Evolutionary conservation across 2,797 vertebrate genomes (phyloP).

Genomic region (Silurus aristotelis): DNA sequence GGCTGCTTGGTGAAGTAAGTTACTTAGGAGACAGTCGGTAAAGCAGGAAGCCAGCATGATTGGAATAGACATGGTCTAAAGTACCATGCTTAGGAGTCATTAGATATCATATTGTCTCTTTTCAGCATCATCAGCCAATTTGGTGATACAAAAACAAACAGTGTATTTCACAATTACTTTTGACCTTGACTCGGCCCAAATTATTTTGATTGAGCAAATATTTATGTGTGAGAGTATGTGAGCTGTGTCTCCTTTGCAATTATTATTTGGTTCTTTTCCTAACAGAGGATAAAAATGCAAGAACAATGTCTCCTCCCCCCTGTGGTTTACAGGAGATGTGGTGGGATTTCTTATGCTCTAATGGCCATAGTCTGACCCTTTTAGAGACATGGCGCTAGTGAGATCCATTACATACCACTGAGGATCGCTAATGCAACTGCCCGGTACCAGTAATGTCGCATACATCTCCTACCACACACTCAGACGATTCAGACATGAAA

Average conservation of each 20-base stretch:
- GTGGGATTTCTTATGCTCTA: slow-evolving; percentile 32
- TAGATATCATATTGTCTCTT: background rate
- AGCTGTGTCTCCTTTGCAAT: background rate
- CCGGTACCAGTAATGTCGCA: slow-evolving; percentile 7
- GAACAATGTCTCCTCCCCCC: background rate
- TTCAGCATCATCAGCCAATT: background rate
- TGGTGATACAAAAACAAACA: background rate
- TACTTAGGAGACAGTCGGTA: background rate
- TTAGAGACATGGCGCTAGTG: slow-evolving; percentile 35
- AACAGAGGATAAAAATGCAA: slow-evolving; percentile 11
- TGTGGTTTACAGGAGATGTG: slow-evolving; percentile 30
- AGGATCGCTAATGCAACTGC: slow-evolving; percentile 27
- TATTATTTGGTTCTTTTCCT: slow-evolving; percentile 20
- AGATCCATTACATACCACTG: slow-evolving; percentile 34
- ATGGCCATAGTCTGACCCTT: slow-evolving; percentile 47
- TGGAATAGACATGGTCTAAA: background rate
- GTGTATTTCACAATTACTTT: background rate
- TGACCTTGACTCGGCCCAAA: background rate
- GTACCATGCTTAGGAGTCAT: background rate
- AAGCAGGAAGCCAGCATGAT: background rate
- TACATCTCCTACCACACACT: background rate
- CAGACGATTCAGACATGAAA: background rate
- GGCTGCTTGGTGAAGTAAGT: background rate
- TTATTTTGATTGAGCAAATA: background rate
- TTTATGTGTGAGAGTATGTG: background rate